Evolutionary conservation across 2,888 invertebrate genomes (phyloP).

Genomic region (Encarsia formosa): DNA sequence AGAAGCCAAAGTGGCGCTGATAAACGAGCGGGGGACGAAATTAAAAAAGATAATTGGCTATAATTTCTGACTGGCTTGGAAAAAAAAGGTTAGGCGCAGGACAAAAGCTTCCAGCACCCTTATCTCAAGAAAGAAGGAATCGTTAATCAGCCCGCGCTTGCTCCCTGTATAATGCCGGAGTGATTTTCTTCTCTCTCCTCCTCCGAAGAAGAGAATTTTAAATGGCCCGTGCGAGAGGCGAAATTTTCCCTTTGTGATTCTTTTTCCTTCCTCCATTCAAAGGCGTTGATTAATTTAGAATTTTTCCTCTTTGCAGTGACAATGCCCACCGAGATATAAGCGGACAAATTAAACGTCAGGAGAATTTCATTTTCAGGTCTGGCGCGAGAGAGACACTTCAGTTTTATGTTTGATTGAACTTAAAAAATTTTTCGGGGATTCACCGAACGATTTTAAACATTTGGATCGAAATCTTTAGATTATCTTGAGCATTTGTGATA

Average conservation of each 20-base stretch:
- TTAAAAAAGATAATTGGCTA: conserved; percentile 30
- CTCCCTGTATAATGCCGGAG: conserved; percentile 1
- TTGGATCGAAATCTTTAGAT: no score
- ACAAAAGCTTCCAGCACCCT: conserved; percentile 10
- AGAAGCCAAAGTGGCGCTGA: not conserved
- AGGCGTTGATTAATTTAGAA: conserved; percentile 15
- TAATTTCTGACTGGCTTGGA: conserved; percentile 18
- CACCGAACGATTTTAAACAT: no score
- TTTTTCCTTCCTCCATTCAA: not conserved
- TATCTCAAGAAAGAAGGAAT: conserved; percentile 21
- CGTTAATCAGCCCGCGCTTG: conserved; percentile 35
- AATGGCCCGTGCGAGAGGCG: conserved; percentile 31
- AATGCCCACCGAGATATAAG: not conserved
- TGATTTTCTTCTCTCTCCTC: no score
- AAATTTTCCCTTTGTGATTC: not conserved
- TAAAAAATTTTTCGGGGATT: no score
- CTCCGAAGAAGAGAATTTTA: conserved; percentile 40
- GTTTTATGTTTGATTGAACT: no score
- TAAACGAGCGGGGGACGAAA: conserved; percentile 21
- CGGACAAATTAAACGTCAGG: no score
- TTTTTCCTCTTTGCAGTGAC: no score
- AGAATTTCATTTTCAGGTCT: no score
- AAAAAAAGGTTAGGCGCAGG: not conserved
- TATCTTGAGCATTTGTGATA: no score
- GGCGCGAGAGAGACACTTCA: no score